phyloP scores from a whole-genome alignment of 2,113 vertebrate species.

The Caranx ignobilis region DNA sequence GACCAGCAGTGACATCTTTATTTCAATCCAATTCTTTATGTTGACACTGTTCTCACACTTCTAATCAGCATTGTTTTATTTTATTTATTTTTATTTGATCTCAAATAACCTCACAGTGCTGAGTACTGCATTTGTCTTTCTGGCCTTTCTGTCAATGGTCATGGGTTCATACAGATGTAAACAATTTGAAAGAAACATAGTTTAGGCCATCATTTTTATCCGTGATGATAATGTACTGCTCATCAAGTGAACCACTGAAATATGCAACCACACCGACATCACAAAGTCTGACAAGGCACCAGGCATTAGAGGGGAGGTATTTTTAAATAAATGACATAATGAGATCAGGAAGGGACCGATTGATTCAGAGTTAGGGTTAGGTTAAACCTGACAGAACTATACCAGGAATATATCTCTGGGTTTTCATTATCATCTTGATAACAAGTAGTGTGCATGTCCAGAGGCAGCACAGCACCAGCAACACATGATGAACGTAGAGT shows the following conservation, averaged over 20 bases:
- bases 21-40: too few species aligned
- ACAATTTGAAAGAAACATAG: not conserved
- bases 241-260: not conserved
- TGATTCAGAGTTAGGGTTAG: not conserved
- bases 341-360: not conserved
- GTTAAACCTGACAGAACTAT: not conserved
- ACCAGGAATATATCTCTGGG: not conserved
- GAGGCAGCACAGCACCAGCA: not conserved
- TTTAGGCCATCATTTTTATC: slow-evolving; percentile 15
- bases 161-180: not conserved
- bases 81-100: not conserved
- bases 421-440: not conserved
- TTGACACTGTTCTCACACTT: not conserved
- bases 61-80: not conserved
- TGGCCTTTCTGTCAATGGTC: too few species aligned
- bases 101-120: not conserved
- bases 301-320: not conserved
- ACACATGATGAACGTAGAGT: not conserved
- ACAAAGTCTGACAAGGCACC: not conserved
- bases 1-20: not conserved
- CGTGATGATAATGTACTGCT: not conserved
- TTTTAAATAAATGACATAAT: not conserved
- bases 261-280: not conserved
- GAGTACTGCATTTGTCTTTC: too few species aligned
- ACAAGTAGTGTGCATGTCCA: not conserved